Evolutionary conservation across 2,888 invertebrate species (phyloP), one percentile per base, ranked within the genome.

Genomic region (Zonitis immaculata): DNA sequence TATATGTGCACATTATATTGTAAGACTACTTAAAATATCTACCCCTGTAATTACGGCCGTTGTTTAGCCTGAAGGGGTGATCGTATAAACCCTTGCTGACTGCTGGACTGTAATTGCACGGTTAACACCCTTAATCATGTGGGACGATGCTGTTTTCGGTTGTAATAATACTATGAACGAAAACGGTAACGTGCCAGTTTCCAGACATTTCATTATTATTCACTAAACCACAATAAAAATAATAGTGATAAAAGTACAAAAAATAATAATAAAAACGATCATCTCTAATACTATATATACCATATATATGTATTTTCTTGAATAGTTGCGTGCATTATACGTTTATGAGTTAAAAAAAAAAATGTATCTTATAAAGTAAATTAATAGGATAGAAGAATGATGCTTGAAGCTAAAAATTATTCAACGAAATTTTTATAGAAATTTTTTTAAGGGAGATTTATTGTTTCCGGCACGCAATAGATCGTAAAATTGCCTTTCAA

Each of bases 341-440:
- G 55, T 58, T 56, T 54, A 60, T 60, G 58, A 57, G 52, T 60
- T 54, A 56, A 56, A 57, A 57, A 60, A 54, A n/a, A n/a, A n/a
- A n/a, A n/a, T n/a, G n/a, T 52, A 43, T 53, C 35, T 14, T 35
- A 16, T 18, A 16, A 35, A 35, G 35, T 11, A 49, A 52, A 51
- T 49, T 54, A 51, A 53, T 59, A 55, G 45, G 48, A 59, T 25
- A 57, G 16, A 16, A 9, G 18, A 18, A 35, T 35, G 18, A 18
- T 35, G 35, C 35, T 35, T 18, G 35, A 35, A 35, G 35, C 35
- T 18, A 35, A 35, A 35, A 35, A 35, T 35, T 35, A 35, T 35
- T 35, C 35, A 35, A 35, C 16, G 11, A 9, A 35, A 16, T 6
- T 2, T 5, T 5, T 5, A 7, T 5, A 32, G 11, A 30, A 30